Evolutionary conservation across 2,888 invertebrate genomes (phyloP), one percentile per base, ranked within the genome.

Genomic region (Arctia plantaginis): DNA sequence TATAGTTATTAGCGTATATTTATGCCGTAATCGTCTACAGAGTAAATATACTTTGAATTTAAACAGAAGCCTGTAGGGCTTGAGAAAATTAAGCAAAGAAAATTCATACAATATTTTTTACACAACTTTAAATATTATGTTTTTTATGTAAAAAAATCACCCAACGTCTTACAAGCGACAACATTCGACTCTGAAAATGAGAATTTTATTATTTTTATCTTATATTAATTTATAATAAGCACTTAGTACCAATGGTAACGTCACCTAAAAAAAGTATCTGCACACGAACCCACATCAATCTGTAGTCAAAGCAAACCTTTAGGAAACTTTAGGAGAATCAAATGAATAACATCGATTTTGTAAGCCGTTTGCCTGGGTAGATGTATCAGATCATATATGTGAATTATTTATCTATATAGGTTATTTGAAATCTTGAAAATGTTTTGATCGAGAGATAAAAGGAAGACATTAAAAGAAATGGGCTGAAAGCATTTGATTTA

Each of bases 231-330:
- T 62, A 66, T 35, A 66, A 67, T 18, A 67, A 44, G 41, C 41
- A 44, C 66, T 67, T 67, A 67, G 18, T 41, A 67, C 44, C 23
- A 67, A 67, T 44, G 41, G 27, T 30, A 30, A 44, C 44, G 64
- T 70, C 62, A 67, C 68, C 51, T 67, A 41, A 33, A 65, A 72
- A 74, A 72, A 51, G 66, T 71, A 66, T 69, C 71, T 64, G 62
- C 65, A 27, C 47, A 47, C 66, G 66, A 35, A 77, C 72, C 77
- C 66, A 55, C 33, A 72, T 77, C 68, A 77, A 78, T 76, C 72
- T 69, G 20, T 47, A 71, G 23, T 47, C 44, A 71, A 65, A 65
- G 13, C 65, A 71, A 71, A 71, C 44, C 41, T 64, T 71, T 64
- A 30, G 20, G 30, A 47, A 71, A 35, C 44, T 47, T 65, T 65